Evolutionary conservation across 2,888 invertebrate genomes (phyloP), one percentile per base, ranked within the genome.

Genomic region (Agriopis aurantiaria): DNA sequence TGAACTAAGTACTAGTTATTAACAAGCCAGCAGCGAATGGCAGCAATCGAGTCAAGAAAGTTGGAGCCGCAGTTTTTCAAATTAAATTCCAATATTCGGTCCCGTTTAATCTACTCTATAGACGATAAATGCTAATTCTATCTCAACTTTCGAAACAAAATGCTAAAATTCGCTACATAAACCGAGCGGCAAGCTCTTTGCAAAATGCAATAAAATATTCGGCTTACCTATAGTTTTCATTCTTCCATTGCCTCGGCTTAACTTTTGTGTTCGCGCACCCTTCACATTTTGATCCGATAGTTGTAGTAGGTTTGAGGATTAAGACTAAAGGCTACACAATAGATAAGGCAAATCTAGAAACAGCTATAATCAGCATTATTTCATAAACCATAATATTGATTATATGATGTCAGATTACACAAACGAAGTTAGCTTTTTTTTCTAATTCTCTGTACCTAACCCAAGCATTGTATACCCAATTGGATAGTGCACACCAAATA

Each of bases 111-210:
- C 85, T 85, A 80, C 82, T 84, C 83, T 83, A 85, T 85, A 85
- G 83, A 81, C 87, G 82, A 90, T 87, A 90, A 90, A 91, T 90
- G 91, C 85, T 88, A 91, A 91, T 91, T 88, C 78, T 79, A 83
- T 78, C 71, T 75, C 72, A 90, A 90, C 82, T 90, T 91, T 85
- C 75, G 80, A 74, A 82, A 83, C 81, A 84, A 73, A 87, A 85
- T 81, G 83, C 82, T 85, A 88, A 90, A 89, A 87, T 85, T 84
- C 82, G 75, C 77, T 76, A 84, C 80, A 78, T 79, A 74, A 78
- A 71, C 75, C 68, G 77, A 76, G 71, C 75, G 80, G 77, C 79
- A 85, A 85, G 83, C 80, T 82, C 82, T 80, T 82, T 73, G 71
- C 63, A 85, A 85, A 85, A 85, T 85, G 80, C 73, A 81, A 77